Conservation (phyloP, 2,888 invertebrate genomes). For the Nowickia ferox region DNA sequence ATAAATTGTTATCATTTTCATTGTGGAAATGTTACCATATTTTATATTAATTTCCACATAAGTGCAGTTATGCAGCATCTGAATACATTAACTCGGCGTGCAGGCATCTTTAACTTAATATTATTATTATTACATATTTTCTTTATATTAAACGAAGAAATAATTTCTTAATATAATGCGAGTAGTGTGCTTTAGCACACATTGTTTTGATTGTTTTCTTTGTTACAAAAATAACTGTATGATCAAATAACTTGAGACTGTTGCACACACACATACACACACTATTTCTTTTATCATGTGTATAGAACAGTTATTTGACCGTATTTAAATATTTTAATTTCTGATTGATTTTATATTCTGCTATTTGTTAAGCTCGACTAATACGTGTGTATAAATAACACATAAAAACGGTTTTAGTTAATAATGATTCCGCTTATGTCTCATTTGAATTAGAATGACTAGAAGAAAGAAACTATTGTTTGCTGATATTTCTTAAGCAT, state of each 20-base stretch:
- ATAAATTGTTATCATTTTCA: neutral
- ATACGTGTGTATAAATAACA: neutral
- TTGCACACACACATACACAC: neutral
- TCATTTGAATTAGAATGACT: slow-evolving; percentile 42
- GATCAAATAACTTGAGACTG: slow-evolving; percentile 6
- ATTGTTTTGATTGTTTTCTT: slow-evolving; percentile 17
- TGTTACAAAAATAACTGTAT: slow-evolving; percentile 43
- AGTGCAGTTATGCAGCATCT: slow-evolving; percentile 2
- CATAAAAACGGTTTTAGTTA: slow-evolving; percentile 2
- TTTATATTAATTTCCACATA: neutral
- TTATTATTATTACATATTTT: neutral
- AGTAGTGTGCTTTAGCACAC: slow-evolving; percentile 8
- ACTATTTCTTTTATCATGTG: neutral
- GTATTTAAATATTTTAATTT: slow-evolving; percentile 36
- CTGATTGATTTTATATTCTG: slow-evolving; percentile 31
- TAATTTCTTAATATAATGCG: slow-evolving; percentile 7
- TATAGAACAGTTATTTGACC: slow-evolving; percentile 53
- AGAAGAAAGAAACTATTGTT: neutral
- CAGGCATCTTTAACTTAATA: too few species aligned
- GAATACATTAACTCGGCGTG: neutral
- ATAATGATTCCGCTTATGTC: slow-evolving; percentile 17
- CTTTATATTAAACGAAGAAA: slow-evolving; percentile 11
- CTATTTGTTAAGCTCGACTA: neutral
- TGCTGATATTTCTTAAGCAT: neutral
- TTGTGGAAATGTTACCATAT: neutral